A percentile compares a stretch with the other conserved stretches of the same genome.
phyloP scores from a whole-genome alignment of 2,888 invertebrate species.

The Rosalia funebris region DNA sequence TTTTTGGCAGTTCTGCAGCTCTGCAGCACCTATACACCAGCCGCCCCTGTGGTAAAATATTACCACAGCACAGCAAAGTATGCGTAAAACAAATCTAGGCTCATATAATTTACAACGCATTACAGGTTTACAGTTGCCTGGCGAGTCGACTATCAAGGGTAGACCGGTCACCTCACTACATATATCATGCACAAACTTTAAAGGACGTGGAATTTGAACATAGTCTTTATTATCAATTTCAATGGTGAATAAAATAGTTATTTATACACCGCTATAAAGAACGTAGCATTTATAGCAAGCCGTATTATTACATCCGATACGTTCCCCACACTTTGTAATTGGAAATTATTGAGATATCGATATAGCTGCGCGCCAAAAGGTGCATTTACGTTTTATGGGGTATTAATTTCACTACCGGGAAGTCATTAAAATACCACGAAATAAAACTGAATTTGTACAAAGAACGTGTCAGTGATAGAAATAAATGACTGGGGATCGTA shows the following conservation, averaged over 20 bases:
- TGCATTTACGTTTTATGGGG: constrained; percentile 19
- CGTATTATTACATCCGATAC: constrained; percentile 9
- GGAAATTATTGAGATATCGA: constrained; percentile 26
- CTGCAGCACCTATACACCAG: too few relatives aligned
- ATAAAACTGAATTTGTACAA: constrained; percentile 7
- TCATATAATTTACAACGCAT: too few relatives aligned
- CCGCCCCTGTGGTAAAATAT: too few relatives aligned
- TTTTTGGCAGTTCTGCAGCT: too few relatives aligned
- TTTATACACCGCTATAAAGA: constrained; percentile 26
- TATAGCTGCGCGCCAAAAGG: constrained; percentile 18
- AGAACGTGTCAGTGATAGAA: constrained; percentile 5
- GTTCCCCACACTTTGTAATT: constrained; percentile 19
- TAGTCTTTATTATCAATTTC: constrained; percentile 26
- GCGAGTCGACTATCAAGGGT: not conserved
- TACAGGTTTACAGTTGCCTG: too few relatives aligned
- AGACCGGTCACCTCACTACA: not conserved
- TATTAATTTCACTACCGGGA: constrained; percentile 17
- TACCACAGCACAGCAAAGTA: too few relatives aligned
- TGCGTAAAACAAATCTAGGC: too few relatives aligned
- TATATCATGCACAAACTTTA: constrained; percentile 4
- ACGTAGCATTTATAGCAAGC: constrained; percentile 21
- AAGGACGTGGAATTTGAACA: constrained; percentile 14
- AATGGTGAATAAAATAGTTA: constrained; percentile 22
- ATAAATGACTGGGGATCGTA: not conserved
- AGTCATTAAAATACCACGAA: constrained; percentile 19